A percentile compares a stretch with the other conserved stretches of the same genome.
These are phyloP conservation scores for Coryphaenoides rupestris DNA, from an alignment of 2,113 vertebrate genomes.

Conservation along the genomic window DNA sequence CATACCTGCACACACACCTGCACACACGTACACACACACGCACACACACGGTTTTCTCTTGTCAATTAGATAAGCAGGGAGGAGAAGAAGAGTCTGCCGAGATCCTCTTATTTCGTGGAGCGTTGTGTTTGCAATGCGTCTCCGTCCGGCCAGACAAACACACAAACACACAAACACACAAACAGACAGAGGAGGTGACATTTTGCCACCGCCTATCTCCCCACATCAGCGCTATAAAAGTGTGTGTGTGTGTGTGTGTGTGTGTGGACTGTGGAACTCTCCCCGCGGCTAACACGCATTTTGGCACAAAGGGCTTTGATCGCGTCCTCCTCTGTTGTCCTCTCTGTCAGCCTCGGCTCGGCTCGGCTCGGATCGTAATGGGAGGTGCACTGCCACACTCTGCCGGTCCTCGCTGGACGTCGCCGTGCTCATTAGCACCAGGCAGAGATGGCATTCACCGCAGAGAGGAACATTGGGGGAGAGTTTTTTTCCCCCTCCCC, in stretches of 20 bases:
- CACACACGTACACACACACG: neutral
- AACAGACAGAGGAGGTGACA: constrained; percentile 12
- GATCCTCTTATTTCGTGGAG: neutral
- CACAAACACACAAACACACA: neutral
- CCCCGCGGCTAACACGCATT: neutral
- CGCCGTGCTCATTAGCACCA: constrained; percentile 9
- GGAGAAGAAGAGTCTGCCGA: too few species aligned
- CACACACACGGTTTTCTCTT: neutral
- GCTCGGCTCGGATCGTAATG: neutral
- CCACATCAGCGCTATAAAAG: too few species aligned
- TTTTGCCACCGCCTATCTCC: neutral
- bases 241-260: too few species aligned
- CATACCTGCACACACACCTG: neutral
- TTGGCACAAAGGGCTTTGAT: constrained; percentile 4
- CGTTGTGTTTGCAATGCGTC: neutral
- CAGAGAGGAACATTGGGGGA: too few species aligned
- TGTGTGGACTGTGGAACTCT: too few species aligned
- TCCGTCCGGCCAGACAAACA: neutral
- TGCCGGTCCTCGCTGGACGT: neutral
- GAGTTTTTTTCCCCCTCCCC: neutral
- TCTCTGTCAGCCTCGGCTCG: neutral
- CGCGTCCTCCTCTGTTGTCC: neutral
- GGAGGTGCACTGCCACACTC: neutral
- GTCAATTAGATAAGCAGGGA: too few species aligned
- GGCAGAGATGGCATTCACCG: constrained; percentile 12